Evolutionary conservation across 2,797 vertebrate genomes (phyloP).

Genomic region (Liasis olivaceus): DNA sequence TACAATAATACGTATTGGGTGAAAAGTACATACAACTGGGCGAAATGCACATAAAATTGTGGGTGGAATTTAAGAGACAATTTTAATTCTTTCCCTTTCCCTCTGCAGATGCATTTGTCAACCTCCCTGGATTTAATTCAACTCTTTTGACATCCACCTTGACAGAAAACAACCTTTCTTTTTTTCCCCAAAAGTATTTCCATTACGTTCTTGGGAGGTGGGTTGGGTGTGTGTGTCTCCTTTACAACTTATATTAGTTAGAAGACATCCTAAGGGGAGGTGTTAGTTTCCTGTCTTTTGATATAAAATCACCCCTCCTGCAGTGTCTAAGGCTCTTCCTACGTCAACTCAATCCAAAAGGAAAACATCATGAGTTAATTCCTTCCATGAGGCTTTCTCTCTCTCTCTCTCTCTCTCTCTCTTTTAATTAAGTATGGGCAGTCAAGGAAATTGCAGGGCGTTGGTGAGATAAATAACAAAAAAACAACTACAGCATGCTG

Average conservation of each 20-base stretch:
- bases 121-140: background rate
- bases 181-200: background rate
- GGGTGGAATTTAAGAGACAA: background rate
- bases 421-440: background rate
- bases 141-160: background rate
- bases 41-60: background rate
- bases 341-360: background rate
- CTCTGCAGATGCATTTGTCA: background rate
- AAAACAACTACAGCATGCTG: background rate
- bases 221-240: background rate
- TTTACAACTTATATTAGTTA: background rate
- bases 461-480: background rate
- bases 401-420: background rate
- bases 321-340: background rate
- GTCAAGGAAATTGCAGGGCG: background rate
- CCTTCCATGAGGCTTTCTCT: background rate
- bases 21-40: background rate
- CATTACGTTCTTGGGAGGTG: background rate
- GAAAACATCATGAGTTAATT: background rate
- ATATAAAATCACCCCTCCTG: background rate
- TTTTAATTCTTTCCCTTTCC: background rate
- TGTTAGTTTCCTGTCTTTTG: background rate
- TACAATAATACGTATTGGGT: background rate
- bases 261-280: background rate
- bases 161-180: background rate